Evolutionary conservation across 2,888 invertebrate species (phyloP).

Genomic region (Heliconius aoede): DNA sequence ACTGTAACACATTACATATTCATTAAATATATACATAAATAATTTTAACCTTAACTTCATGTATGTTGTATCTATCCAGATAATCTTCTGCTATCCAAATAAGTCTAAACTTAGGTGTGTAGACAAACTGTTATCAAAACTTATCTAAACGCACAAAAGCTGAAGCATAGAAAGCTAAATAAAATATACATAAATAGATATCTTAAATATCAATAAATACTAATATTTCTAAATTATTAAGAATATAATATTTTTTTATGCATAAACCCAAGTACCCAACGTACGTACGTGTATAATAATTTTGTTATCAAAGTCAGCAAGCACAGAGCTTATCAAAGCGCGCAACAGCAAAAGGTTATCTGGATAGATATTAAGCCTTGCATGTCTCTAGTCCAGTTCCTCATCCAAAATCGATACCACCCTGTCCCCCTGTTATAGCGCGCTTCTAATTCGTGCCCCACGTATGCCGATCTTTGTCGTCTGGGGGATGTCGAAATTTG

Average conservation of each 20-base stretch:
- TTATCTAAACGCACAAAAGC: no score
- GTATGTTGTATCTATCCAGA: no score
- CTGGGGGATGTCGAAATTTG: constrained; percentile 48
- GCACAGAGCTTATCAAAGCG: constrained; percentile 16
- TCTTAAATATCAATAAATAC: no score
- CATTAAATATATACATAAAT: not conserved
- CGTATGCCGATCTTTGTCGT: constrained; percentile 70
- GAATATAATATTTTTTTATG: not conserved
- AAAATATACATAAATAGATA: no score
- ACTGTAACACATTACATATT: not conserved
- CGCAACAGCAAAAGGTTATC: constrained; percentile 63
- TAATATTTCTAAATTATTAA: no score
- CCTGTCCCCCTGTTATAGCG: constrained; percentile 71
- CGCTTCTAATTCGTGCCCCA: constrained; percentile 73
- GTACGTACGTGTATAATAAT: not conserved
- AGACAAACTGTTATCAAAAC: no score
- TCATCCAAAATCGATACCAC: constrained; percentile 83
- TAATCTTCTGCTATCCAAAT: no score
- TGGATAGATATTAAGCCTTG: constrained; percentile 80
- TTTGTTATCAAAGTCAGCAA: constrained; percentile 14
- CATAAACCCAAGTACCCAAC: not conserved
- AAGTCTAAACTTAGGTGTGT: no score
- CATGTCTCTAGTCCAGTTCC: constrained; percentile 82
- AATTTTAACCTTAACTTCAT: no score
- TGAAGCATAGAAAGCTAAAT: no score